phyloP scores from a whole-genome alignment of 1,140 invertebrate genomes.

The Carposina sasakii region DNA sequence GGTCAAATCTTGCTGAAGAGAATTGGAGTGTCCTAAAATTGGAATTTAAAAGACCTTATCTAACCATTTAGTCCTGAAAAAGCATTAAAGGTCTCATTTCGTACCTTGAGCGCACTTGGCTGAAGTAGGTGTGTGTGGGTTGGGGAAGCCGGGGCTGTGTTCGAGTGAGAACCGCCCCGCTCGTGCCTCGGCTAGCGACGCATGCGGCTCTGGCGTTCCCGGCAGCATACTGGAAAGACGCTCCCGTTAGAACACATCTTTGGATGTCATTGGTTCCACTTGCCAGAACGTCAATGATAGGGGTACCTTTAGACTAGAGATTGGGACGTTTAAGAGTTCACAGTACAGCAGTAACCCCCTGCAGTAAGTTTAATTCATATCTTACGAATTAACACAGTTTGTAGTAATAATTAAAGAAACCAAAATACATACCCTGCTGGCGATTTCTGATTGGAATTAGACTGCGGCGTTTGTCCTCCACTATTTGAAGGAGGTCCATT shows the following conservation, averaged over 20 bases:
- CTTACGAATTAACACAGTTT: too few relatives aligned
- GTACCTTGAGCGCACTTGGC: slow-evolving; percentile 46
- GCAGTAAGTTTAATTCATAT: too few relatives aligned
- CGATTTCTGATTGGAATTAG: slow-evolving; percentile 72
- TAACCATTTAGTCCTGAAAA: neutral
- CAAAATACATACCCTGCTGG: slow-evolving; percentile 74
- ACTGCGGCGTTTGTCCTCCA: slow-evolving; percentile 61
- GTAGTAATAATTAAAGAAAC: slow-evolving; percentile 6
- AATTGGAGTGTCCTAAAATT: too few relatives aligned
- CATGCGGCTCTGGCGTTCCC: slow-evolving; percentile 64
- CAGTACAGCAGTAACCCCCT: too few relatives aligned
- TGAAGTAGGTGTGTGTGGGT: slow-evolving; percentile 67
- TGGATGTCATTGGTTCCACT: too few relatives aligned
- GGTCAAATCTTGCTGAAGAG: too few relatives aligned
- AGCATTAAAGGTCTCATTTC: too few relatives aligned
- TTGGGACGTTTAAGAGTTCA: too few relatives aligned
- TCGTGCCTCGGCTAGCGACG: slow-evolving; percentile 53
- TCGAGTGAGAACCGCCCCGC: slow-evolving; percentile 66
- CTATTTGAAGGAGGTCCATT: slow-evolving; percentile 68
- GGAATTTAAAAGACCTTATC: too few relatives aligned
- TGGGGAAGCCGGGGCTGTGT: slow-evolving; percentile 69
- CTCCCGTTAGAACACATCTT: too few relatives aligned
- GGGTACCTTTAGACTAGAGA: too few relatives aligned
- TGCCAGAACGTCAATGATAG: too few relatives aligned
- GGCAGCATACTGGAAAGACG: slow-evolving; percentile 65